These are phyloP conservation scores for Brachyopa scutellaris DNA, from an alignment of 2,888 invertebrate genomes.

Conservation along the genomic window DNA sequence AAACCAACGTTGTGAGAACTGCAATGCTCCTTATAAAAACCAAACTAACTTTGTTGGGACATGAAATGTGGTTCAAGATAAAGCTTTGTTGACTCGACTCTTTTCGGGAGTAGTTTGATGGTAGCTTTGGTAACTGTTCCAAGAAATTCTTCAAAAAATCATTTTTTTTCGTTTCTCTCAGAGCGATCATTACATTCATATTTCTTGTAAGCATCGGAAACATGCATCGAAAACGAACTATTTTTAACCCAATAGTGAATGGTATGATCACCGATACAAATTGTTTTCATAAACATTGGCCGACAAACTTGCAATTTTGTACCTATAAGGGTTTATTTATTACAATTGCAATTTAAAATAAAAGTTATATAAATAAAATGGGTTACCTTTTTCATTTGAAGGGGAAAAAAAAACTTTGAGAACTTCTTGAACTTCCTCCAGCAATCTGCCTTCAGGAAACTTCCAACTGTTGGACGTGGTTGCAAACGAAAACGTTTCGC, in stretches of 20 bases:
- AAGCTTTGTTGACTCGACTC: conserved; percentile 1
- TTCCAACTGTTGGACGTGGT: not conserved
- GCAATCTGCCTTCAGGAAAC: not conserved
- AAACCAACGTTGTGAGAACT: conserved; percentile 2
- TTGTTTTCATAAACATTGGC: not conserved
- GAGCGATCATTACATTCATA: conserved; percentile 17
- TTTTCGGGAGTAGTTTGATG: conserved; percentile 6
- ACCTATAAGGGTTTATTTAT: too few relatives aligned
- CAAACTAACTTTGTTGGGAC: not conserved
- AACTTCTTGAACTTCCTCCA: conserved; percentile 2
- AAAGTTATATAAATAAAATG: not conserved
- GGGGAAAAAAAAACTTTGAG: not conserved
- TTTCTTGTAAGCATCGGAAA: conserved; percentile 10
- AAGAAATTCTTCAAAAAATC: not conserved
- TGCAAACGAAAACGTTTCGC: not conserved
- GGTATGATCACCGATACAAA: conserved; percentile 6
- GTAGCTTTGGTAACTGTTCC: too few relatives aligned
- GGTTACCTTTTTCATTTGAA: conserved; percentile 7
- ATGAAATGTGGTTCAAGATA: conserved; percentile 18
- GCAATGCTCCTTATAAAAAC: not conserved
- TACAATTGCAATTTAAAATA: not conserved
- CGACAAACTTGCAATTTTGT: conserved; percentile 12
- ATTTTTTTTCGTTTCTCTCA: conserved; percentile 12
- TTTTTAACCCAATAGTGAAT: not conserved
- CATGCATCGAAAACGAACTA: conserved; percentile 10